These are phyloP conservation scores for Amblyopsis rosae DNA, from an alignment of 2,113 vertebrate genomes.

Conservation along the genomic window DNA sequence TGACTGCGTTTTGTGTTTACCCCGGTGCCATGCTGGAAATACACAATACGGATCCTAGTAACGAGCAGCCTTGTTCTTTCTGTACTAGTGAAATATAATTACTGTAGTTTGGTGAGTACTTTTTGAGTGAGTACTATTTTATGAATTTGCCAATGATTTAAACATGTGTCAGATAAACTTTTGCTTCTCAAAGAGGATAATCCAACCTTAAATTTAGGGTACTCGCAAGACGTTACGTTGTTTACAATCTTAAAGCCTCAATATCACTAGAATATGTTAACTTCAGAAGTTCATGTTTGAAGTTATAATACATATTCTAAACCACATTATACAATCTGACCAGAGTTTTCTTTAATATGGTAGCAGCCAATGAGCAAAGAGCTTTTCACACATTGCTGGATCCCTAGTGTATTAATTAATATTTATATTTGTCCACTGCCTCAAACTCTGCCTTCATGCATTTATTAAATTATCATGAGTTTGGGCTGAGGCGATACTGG, in stretches of 20 bases:
- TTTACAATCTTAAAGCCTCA: slow-evolving; percentile 45
- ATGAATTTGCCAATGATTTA: slow-evolving; percentile 16
- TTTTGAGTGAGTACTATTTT: background rate
- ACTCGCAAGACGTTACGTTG: slow-evolving; percentile 37
- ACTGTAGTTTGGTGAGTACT: background rate
- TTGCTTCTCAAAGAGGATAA: slow-evolving; percentile 24
- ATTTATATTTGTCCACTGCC: slow-evolving; percentile 82
- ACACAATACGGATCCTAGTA: slow-evolving; percentile 8
- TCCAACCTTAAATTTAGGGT: slow-evolving; percentile 16
- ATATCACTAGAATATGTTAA: slow-evolving; percentile 57
- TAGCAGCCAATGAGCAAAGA: slow-evolving; percentile 70
- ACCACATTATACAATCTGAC: slow-evolving; percentile 69
- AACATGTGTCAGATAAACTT: slow-evolving; percentile 1
- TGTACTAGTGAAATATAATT: background rate
- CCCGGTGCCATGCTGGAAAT: slow-evolving; percentile 25
- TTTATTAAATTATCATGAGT: slow-evolving; percentile 80
- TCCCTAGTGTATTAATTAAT: slow-evolving; percentile 82
- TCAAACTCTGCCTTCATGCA: slow-evolving; percentile 80
- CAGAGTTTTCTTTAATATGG: slow-evolving; percentile 66
- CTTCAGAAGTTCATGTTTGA: slow-evolving; percentile 71
- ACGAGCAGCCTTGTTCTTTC: background rate
- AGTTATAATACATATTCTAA: slow-evolving; percentile 73
- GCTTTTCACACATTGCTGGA: slow-evolving; percentile 64
- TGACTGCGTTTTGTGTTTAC: slow-evolving; percentile 11
- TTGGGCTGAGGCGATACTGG: slow-evolving; percentile 61